Conservation (phyloP, 1,140 invertebrate genomes). For the Zaprionus capensis region DNA sequence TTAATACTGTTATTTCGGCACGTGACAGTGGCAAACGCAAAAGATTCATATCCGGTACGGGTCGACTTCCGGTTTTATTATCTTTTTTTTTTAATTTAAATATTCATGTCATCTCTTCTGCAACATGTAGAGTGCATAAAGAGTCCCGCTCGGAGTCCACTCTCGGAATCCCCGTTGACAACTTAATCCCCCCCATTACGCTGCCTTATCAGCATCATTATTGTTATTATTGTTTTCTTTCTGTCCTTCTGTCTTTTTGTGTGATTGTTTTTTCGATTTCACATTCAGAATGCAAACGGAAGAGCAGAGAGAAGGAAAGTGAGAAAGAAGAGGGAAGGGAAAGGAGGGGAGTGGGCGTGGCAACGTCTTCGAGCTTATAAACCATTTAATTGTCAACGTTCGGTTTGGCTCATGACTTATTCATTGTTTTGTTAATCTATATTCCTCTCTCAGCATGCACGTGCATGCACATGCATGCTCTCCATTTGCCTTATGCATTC, state of each 20-base stretch:
- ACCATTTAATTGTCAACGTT: slow-evolving; percentile 37
- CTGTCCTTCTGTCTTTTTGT: background rate
- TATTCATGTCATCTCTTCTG: slow-evolving; percentile 43
- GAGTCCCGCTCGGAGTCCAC: background rate
- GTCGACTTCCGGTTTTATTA: slow-evolving; percentile 28
- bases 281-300: slow-evolving; percentile 2
- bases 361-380: slow-evolving; percentile 33
- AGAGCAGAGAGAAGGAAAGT: no score
- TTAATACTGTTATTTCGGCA: background rate
- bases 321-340: no score
- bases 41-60: slow-evolving; percentile 42
- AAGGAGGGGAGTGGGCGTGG: background rate
- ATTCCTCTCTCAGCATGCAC: background rate
- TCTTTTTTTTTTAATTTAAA: slow-evolving; percentile 40
- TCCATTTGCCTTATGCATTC: background rate
- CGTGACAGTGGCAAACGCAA: slow-evolving; percentile 16
- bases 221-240: slow-evolving; percentile 17
- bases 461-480: background rate
- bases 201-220: slow-evolving; percentile 28
- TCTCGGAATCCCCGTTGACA: slow-evolving; percentile 38
- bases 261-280: slow-evolving; percentile 38
- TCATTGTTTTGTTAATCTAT: slow-evolving; percentile 16
- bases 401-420: slow-evolving; percentile 22
- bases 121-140: slow-evolving; percentile 20
- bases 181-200: slow-evolving; percentile 48